Conservation (phyloP, 2,797 vertebrate species). For the Urosaurus nigricauda region DNA sequence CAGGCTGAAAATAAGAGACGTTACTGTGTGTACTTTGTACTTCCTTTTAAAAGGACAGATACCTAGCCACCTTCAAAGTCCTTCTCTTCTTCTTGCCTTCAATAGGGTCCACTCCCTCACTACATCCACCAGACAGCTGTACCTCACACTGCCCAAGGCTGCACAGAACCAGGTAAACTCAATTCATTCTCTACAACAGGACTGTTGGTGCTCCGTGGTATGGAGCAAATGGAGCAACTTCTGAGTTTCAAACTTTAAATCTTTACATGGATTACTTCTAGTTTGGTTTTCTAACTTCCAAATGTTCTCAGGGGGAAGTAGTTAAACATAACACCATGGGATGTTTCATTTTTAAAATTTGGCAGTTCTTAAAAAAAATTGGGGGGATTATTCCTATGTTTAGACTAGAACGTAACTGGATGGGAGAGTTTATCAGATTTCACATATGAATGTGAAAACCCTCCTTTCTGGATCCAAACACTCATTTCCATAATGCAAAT, state of each 20-base stretch:
- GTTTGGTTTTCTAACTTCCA: neutral
- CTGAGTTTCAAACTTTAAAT: neutral
- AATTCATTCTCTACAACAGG: neutral
- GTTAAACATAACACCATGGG: neutral
- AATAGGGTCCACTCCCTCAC: slow-evolving; percentile 83
- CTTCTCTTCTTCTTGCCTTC: neutral
- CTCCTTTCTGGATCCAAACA: neutral
- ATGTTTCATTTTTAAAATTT: neutral
- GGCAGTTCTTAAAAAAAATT: too few relatives aligned
- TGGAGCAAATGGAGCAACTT: neutral
- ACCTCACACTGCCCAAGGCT: slow-evolving; percentile 70
- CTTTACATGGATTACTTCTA: neutral
- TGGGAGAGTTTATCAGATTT: neutral
- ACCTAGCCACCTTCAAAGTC: too few relatives aligned
- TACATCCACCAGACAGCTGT: slow-evolving; percentile 84
- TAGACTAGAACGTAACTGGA: neutral
- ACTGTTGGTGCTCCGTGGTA: neutral
- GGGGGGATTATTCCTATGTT: neutral
- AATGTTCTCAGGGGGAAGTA: neutral
- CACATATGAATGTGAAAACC: neutral
- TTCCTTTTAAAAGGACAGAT: neutral
- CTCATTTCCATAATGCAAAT: neutral
- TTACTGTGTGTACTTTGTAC: neutral
- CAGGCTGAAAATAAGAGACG: too few relatives aligned
- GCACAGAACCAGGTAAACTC: slow-evolving; percentile 75